Evolutionary conservation across 2,797 vertebrate species (phyloP).

Genomic region (Manis javanica): DNA sequence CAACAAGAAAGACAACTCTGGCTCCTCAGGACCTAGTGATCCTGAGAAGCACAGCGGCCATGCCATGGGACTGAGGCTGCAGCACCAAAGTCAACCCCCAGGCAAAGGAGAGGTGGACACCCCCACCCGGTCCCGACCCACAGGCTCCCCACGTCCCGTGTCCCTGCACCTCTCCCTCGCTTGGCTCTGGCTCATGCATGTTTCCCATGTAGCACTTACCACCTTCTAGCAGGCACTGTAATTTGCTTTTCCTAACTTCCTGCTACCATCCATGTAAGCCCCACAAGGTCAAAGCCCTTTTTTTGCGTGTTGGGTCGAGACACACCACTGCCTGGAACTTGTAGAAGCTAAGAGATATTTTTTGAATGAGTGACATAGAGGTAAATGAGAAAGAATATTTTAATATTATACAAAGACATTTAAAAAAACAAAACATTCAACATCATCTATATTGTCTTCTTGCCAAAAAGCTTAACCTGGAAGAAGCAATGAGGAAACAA

Average conservation of each 20-base stretch:
- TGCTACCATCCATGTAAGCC: neutral
- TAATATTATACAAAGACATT: neutral
- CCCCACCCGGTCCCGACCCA: no score
- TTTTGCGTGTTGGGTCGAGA: neutral
- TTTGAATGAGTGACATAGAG: neutral
- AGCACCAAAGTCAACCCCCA: neutral
- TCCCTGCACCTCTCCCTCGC: neutral
- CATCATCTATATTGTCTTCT: neutral
- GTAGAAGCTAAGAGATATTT: neutral
- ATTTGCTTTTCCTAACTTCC: neutral
- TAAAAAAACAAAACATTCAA: neutral
- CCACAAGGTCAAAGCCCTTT: neutral
- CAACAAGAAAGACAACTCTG: neutral
- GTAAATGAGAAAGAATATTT: neutral
- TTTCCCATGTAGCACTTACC: no score
- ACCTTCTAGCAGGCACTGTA: neutral
- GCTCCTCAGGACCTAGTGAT: neutral
- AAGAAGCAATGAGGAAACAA: neutral
- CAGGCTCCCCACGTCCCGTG: neutral
- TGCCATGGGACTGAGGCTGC: rapidly evolving
- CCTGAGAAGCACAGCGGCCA: neutral
- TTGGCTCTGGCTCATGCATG: neutral
- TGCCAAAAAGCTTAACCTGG: neutral
- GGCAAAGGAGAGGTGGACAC: neutral
- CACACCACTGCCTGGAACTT: neutral